Evolutionary conservation across 1,140 invertebrate genomes (phyloP), one percentile per base, ranked within the genome.

Genomic region (Tetragonula clypearis): DNA sequence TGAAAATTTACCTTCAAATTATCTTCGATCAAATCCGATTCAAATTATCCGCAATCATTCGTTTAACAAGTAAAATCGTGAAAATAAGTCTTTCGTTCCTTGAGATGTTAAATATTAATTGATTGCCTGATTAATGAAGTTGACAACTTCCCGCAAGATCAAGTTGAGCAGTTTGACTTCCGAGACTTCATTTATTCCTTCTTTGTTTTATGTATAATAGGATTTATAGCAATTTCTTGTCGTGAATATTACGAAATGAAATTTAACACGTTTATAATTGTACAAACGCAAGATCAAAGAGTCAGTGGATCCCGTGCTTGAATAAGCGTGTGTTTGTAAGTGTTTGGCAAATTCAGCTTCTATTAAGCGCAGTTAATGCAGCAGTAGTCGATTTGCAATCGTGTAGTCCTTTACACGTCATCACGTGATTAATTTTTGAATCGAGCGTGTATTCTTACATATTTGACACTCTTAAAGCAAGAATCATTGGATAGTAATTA

Each of bases 361-460:
- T 30, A 65, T 21, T 53, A 56, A 69, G 8, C 26, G 58, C 77
- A 81, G 41, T 86, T 73, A 81, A 86, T 86, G 71, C 71, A 69
- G 17, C 84, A 41, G 41, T 41, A 41, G 71, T 79, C 71, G 83
- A 88, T 90, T 87, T 66, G 55, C 62, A 83, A 80, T 84, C 81
- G 35, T 66, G 12, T 9, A 49, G 56, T 53, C 56, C 55, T 68
- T 84, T 73, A 79, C 82, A 76, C 68, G 71, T 26, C 81, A 56
- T 78, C 65, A 82, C 80, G 23, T 75, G 53, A 75, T 66, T 21
- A 72, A 17, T 14, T 80, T 41, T 56, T 30, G n/a, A 78, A 78
- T 15, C 17, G 14, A 9, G 35, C 5, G 4, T 30, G 3, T 11
- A 56, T 15, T n/a, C n/a, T n/a, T 75, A 75, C 56, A 56, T 75